phyloP scores from a whole-genome alignment of 2,888 invertebrate species.

The Rotaria socialis region DNA sequence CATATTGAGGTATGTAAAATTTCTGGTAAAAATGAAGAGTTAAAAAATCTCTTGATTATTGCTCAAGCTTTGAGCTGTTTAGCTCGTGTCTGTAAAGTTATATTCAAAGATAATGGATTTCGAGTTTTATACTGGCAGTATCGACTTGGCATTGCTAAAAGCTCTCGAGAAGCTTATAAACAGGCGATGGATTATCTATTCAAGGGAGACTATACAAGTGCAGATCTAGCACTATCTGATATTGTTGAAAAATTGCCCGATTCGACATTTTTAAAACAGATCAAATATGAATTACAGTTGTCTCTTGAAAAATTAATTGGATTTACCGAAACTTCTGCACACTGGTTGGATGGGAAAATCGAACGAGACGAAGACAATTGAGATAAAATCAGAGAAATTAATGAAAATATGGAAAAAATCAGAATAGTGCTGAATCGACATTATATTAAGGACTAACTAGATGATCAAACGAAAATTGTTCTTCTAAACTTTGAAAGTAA shows the following conservation, averaged over 20 bases:
- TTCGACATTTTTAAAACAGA: not conserved
- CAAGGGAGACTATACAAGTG: not conserved
- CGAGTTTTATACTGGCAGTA: not conserved
- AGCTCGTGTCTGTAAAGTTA: not conserved
- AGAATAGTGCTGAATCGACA: not conserved
- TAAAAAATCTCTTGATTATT: not conserved
- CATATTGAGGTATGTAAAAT: not conserved
- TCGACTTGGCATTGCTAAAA: not conserved
- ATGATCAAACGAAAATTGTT: not conserved
- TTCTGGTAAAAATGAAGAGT: not conserved
- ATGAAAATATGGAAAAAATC: not conserved
- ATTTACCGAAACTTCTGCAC: not conserved
- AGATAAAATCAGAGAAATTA: not conserved
- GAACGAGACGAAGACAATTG: not conserved
- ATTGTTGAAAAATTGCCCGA: not conserved
- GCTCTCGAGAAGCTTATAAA: not conserved
- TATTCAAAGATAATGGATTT: not conserved
- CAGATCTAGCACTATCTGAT: not conserved
- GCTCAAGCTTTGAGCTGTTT: not conserved
- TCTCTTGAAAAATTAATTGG: not conserved
- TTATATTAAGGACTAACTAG: not conserved
- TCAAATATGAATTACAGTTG: not conserved
- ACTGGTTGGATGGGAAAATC: not conserved
- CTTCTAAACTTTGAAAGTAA: not conserved
- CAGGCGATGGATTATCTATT: not conserved